A percentile compares a stretch with the other conserved stretches of the same genome.
Conservation (phyloP, 1,140 invertebrate genomes). For the Ceratosolen fusciceps region DNA sequence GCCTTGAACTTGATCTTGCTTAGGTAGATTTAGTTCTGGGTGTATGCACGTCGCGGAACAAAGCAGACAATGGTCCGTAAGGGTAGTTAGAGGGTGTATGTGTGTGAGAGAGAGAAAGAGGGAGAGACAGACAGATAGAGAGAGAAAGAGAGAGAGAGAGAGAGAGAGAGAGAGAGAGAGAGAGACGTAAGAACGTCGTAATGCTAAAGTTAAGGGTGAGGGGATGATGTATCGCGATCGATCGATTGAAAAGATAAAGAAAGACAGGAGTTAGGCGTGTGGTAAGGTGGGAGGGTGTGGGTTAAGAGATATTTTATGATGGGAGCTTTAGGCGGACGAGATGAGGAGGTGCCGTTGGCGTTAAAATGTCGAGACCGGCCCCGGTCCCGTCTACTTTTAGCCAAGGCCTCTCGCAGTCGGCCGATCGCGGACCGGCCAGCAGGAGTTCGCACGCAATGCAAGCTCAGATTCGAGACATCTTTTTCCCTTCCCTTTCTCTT, state of each 20-base stretch:
- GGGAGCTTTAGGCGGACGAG: neutral
- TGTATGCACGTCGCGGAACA: neutral
- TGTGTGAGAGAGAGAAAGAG: no score
- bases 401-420: constrained; percentile 60
- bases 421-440: constrained; percentile 54
- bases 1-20: constrained; percentile 40
- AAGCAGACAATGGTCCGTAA: neutral
- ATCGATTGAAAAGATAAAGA: neutral
- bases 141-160: no score
- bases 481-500: constrained; percentile 3
- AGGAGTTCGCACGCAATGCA: constrained; percentile 50
- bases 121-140: no score
- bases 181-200: no score
- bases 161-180: no score
- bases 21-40: neutral
- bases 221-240: no score
- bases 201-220: no score
- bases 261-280: neutral
- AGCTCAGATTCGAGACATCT: constrained; percentile 54
- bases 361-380: constrained; percentile 31
- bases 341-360: neutral
- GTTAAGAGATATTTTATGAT: neutral
- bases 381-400: constrained; percentile 67
- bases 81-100: neutral
- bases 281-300: no score